phyloP scores from a whole-genome alignment of 2,797 vertebrate species.

The Chiloscyllium punctatum region DNA sequence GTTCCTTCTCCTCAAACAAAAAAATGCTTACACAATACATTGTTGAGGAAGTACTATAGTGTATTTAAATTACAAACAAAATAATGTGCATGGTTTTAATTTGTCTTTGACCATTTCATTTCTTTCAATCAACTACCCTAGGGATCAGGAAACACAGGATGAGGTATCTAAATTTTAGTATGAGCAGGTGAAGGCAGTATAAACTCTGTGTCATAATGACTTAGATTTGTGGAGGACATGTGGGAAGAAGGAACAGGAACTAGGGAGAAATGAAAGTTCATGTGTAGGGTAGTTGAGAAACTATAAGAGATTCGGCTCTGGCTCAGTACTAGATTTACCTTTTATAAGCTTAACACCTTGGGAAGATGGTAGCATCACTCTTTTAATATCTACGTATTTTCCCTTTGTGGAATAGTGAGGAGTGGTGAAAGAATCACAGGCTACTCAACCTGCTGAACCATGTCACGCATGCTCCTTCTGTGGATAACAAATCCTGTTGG shows the following conservation, averaged over 20 bases:
- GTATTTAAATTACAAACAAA: neutral
- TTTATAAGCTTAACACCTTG: neutral
- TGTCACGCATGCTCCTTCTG: no score
- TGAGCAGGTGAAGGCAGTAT: neutral
- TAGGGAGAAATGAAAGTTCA: no score
- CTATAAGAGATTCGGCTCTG: neutral
- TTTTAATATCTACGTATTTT: no score
- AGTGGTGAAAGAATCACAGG: no score
- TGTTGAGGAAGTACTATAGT: neutral
- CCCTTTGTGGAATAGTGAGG: no score
- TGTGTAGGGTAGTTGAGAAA: no score
- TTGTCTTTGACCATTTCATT: neutral
- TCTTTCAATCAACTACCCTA: neutral
- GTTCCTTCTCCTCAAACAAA: neutral
- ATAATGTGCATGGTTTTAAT: neutral
- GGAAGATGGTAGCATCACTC: no score
- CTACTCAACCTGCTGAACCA: no score
- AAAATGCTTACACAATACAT: neutral
- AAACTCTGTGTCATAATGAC: neutral
- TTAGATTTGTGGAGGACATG: neutral
- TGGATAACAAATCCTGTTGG: no score
- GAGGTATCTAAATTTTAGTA: neutral
- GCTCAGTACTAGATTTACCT: neutral
- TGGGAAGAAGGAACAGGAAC: neutral
- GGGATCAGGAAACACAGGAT: neutral